Evolutionary conservation across 2,888 invertebrate genomes (phyloP), one percentile per base, ranked within the genome.

Genomic region (Tipula unca): DNA sequence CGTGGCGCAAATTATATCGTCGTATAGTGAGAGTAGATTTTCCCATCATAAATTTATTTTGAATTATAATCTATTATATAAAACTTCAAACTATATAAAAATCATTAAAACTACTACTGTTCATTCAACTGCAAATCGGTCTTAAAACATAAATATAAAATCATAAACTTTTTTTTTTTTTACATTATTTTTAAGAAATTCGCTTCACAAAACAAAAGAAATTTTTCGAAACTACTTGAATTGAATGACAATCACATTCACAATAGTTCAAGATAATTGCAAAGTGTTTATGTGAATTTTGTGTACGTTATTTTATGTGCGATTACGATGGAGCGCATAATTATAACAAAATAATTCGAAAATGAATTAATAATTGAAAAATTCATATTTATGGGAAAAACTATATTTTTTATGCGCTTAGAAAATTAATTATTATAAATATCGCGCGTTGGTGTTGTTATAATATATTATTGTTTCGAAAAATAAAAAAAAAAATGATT

Each of bases 61-160:
- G 25, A 69, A 69, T 25, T 69, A 69, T 25, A 48, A 48, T 48
- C 17, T 14, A 69, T 69, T 69, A 69, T 69, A 25, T 69, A 69
- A 69, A 69, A 69, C 8, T 48, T 69, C 3, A 69, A 69, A 69
- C 69, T 69, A 48, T 10, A 39, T 39, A 17, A 10, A 69, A 69
- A 69, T 69, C 69, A 69, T 69, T 17, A 39, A 69, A 69, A 69
- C n/a, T n/a, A 69, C 69, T 69, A 69, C 25, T 69, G 69, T 69
- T 69, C 69, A 69, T 69, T 69, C 69, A 69, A 69, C 69, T 69
- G 69, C 69, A 69, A 69, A 69, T 69, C 25, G 69, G 69, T 69
- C 69, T 69, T 69, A 69, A 69, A 69, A 69, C n/a, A 69, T 25
- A n/a, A 69, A 69, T 25, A 42, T 25, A 69, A n/a, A 69, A 69